Evolutionary conservation across 1,140 invertebrate genomes (phyloP), one percentile per base, ranked within the genome.

Genomic region (Scaptodrosophila lebanonensis): DNA sequence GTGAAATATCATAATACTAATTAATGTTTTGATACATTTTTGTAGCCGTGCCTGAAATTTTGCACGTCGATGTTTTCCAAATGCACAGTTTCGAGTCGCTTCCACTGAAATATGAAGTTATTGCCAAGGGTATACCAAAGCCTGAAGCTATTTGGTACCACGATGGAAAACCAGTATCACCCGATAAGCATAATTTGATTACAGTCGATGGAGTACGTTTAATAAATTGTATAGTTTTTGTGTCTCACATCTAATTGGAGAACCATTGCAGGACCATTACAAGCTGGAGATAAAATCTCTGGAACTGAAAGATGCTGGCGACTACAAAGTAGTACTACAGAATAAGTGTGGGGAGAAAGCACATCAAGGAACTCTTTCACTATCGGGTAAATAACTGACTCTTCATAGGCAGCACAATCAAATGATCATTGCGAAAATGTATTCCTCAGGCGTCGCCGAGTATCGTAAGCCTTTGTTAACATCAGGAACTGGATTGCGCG

Each of bases 81-180:
- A 89, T 90, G 38, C 91, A 91, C 52, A 91, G 91, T 12, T 95
- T 90, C 86, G 94, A 95, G 87, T 94, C 93, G 2, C 90, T 95
- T 20, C 91, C 91, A 1, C 88, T 92, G 7, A 89, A 88, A 29
- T 95, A 93, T 77, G 91, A 92, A 45, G 91, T 95, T 0, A 90
- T 91, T 60, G 93, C 92, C 3, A 89, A 88, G 18, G 94, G 93
- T 13, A 88, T 91, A 57, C 95, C 95, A 16, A 91, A 92, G 54
- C 94, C 95, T 0, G 91, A 91, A 32, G 93, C 91, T 2, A 91
- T 91, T 70, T 97, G 95, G 94, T 92, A 90, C 9, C 91, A 93
- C 48, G 90, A 95, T 72, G 93, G 91, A 2, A 88, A 92, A 60
- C 89, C 90, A 15, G 85, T 95, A 1, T 90, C 90, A 33, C 66